Base-by-base conservation (phyloP, 2,888 invertebrate species). In the Elysia crispata region DNA sequence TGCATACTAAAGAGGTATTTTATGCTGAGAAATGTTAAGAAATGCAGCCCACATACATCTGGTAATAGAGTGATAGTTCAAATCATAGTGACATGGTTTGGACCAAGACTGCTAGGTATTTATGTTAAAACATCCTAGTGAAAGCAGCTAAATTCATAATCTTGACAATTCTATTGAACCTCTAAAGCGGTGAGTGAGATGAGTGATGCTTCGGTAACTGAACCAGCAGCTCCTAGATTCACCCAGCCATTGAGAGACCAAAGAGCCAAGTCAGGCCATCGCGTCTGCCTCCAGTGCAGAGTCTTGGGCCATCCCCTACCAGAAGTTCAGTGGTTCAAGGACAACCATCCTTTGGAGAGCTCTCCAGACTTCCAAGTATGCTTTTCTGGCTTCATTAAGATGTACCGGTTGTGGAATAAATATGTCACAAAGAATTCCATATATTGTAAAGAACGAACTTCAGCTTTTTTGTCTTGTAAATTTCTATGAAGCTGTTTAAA, bases 311-410 rank as follows among this genome's bases (percentile, higher is more conserved):
- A 89, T 79, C 92, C 92, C 20, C 81, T 90, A 62, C 92, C 92
- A 30, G 88, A 89, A 33, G 86, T 99, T 84, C 94, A 94, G n/a
- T 98, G 98, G 98, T 95, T 93, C 90, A 96, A 95, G 91, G 95
- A 97, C 89, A 96, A 95, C 78, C 85, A 94, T 79, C 93, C 95
- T 84, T 92, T 96, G 64, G 89, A 92, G 80, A 85, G 87, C 30
- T 89, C 93, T 67, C 94, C 94, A 31, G 94, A 95, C 83, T 94
- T 95, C 78, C 93, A 94, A 88, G 94, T 95, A 88, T 85, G 33
- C 23, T 41, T 15, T 18, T 23, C n/a, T 18, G 23, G 66, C 50
- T 67, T 49, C 73, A 72, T 67, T 66, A 28, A 30, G 6, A 41
- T 41, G 41, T 41, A 41, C 41, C 11, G 41, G 11, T 11, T 11